Evolutionary conservation across 2,797 vertebrate genomes (phyloP).

Genomic region (Peromyscus eremicus): DNA sequence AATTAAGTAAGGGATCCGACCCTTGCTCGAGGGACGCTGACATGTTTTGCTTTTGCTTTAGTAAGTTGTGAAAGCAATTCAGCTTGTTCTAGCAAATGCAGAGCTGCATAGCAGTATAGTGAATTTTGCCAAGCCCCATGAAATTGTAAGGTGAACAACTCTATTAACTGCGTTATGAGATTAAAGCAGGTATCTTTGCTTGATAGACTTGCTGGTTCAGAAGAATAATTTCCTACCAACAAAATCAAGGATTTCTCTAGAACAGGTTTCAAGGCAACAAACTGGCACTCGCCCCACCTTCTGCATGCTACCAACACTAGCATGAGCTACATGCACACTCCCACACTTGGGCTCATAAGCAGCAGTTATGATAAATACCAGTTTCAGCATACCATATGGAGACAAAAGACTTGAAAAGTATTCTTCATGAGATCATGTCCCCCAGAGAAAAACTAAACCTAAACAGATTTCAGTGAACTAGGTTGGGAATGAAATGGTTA

Average conservation of each 20-base stretch:
- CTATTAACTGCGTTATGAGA: constrained; percentile 63
- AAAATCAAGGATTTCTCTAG: constrained; percentile 62
- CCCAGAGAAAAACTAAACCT: constrained; percentile 57
- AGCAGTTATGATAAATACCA: constrained; percentile 50
- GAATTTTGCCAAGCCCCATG: constrained; percentile 43
- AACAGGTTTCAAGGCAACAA: constrained; percentile 74
- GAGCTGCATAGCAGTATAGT: background rate
- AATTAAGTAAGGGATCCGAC: constrained; percentile 30
- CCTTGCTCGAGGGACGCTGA: background rate
- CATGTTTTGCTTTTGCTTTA: constrained; percentile 33
- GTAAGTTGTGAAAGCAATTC: background rate
- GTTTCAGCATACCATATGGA: constrained; percentile 58
- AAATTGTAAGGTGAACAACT: constrained; percentile 54
- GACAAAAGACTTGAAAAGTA: constrained; percentile 65
- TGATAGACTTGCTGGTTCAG: constrained; percentile 59
- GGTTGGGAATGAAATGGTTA: constrained; percentile 82
- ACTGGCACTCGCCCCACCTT: constrained; percentile 11
- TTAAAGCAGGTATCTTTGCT: constrained; percentile 67
- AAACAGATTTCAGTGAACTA: constrained; percentile 65
- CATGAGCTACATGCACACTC: constrained; percentile 72
- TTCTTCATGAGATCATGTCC: constrained; percentile 52
- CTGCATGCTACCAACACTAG: constrained; percentile 68
- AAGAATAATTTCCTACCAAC: constrained; percentile 63
- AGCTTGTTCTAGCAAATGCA: constrained; percentile 62
- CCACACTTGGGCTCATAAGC: constrained; percentile 53